Conservation (phyloP, 2,888 invertebrate species). For the Melitaea athalia region DNA sequence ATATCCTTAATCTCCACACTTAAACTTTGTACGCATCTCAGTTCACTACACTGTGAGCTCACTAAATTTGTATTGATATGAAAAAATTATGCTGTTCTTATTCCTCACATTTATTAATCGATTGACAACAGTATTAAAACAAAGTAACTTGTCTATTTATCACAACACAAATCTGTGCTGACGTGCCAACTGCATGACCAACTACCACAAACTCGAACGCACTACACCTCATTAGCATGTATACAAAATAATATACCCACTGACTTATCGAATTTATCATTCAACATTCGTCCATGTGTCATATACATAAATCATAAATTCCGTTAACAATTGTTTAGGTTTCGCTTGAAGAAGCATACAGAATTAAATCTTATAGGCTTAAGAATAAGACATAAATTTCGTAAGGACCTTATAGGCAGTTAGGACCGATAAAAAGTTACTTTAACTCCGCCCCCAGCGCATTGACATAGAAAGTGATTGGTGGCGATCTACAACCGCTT, state of each 20-base stretch:
- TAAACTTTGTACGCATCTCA: slow-evolving; percentile 39
- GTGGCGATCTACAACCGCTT: slow-evolving; percentile 56
- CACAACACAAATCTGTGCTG: slow-evolving; percentile 71
- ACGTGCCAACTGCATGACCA: slow-evolving; percentile 78
- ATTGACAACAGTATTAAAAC: slow-evolving; percentile 16
- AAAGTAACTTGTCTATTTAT: slow-evolving; percentile 51
- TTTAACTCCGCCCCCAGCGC: slow-evolving; percentile 65
- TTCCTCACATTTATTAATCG: slow-evolving; percentile 19
- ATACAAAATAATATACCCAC: slow-evolving; percentile 73
- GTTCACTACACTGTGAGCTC: slow-evolving; percentile 41
- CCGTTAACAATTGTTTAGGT: slow-evolving; percentile 40
- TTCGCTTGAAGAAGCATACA: slow-evolving; percentile 34
- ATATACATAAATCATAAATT: slow-evolving; percentile 50
- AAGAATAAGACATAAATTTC: slow-evolving; percentile 45
- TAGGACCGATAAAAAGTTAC: slow-evolving; percentile 45
- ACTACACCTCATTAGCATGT: slow-evolving; percentile 76
- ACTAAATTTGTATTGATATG: slow-evolving; percentile 9
- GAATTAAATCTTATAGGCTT: slow-evolving; percentile 44
- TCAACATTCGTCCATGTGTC: slow-evolving; percentile 51
- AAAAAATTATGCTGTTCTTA: background rate
- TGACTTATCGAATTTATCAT: slow-evolving; percentile 46
- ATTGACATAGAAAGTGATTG: slow-evolving; percentile 75
- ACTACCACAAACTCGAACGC: slow-evolving; percentile 76
- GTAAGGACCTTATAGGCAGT: slow-evolving; percentile 32
- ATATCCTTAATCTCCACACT: slow-evolving; percentile 25